Percentiles rank a stretch among this genome's conserved stretches.
Evolutionary conservation across 1,140 invertebrate genomes (phyloP).

Genomic region (Teleogryllus occipitalis): DNA sequence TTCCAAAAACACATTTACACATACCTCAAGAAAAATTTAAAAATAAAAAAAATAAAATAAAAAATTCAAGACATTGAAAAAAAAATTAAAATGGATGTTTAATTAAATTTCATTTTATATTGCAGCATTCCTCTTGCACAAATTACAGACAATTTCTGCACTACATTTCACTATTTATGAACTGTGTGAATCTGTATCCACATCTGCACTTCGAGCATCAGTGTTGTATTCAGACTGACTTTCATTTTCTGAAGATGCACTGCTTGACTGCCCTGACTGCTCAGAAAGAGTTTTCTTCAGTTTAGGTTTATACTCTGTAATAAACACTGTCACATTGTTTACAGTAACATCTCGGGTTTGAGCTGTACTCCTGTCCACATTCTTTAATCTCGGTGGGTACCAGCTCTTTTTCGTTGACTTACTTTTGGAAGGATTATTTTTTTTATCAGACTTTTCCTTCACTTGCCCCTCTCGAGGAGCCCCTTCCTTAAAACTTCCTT

Average conservation of each 20-base stretch:
- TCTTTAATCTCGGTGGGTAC: constrained; percentile 66
- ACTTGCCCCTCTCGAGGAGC: constrained; percentile 29
- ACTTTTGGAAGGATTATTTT: constrained; percentile 23
- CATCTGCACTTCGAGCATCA: constrained; percentile 45
- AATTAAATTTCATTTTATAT: background rate
- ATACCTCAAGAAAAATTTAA: background rate
- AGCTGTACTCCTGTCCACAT: constrained; percentile 78
- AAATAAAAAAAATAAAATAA: no score
- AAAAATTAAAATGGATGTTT: background rate
- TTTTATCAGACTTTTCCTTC: constrained; percentile 41
- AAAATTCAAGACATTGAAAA: background rate
- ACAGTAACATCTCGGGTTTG: constrained; percentile 90
- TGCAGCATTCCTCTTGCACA: background rate
- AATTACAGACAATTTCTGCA: background rate
- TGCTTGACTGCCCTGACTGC: constrained; percentile 45
- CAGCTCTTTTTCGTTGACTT: constrained; percentile 28
- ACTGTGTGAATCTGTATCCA: constrained; percentile 38
- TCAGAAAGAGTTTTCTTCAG: constrained; percentile 36
- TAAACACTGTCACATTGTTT: constrained; percentile 91
- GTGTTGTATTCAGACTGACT: constrained; percentile 54
- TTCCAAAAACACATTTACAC: no score
- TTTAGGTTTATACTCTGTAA: constrained; percentile 93
- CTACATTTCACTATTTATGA: constrained; percentile 20
- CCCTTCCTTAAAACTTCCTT: constrained; percentile 45
- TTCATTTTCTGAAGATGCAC: constrained; percentile 50